Evolutionary conservation across 2,888 invertebrate species (phyloP).

Genomic region (Pristionchus exspectatus): DNA sequence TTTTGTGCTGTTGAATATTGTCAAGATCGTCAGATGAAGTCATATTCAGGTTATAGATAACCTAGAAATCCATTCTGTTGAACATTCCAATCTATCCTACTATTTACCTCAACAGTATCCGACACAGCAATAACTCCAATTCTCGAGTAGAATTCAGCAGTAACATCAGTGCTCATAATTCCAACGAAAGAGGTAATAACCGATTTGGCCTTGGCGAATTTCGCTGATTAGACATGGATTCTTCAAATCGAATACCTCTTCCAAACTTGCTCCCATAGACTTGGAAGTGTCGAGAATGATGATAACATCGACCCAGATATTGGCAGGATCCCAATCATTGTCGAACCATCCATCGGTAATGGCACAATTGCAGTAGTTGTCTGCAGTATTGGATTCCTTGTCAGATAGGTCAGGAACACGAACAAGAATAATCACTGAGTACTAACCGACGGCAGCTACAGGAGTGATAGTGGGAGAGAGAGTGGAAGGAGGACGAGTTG

Average conservation of each 20-base stretch:
- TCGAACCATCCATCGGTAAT: conserved; percentile 7
- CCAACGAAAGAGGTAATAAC: conserved; percentile 22
- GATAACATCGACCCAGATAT: conserved; percentile 22
- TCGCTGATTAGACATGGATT: conserved; percentile 19
- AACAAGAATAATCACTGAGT: not conserved
- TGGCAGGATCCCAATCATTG: not conserved
- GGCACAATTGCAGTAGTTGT: conserved; percentile 29
- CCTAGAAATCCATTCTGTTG: not conserved
- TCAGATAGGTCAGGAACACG: not conserved
- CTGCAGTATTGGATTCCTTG: not conserved
- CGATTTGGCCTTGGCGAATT: conserved; percentile 37
- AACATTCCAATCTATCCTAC: not conserved
- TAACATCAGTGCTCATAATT: conserved; percentile 20
- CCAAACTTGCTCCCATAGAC: conserved; percentile 46
- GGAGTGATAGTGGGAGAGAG: not conserved
- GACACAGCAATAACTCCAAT: conserved; percentile 41
- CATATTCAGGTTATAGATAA: conserved; percentile 34
- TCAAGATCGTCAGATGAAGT: not conserved
- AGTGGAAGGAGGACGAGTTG: not conserved
- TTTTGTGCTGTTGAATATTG: not conserved
- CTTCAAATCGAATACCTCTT: conserved; percentile 29
- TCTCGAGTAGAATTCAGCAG: conserved; percentile 20
- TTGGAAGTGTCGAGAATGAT: conserved; percentile 43
- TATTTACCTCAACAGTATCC: conserved; percentile 33
- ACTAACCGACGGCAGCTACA: conserved; percentile 1